Base-by-base conservation (phyloP, 2,888 invertebrate species). In the Cephalotes varians region DNA sequence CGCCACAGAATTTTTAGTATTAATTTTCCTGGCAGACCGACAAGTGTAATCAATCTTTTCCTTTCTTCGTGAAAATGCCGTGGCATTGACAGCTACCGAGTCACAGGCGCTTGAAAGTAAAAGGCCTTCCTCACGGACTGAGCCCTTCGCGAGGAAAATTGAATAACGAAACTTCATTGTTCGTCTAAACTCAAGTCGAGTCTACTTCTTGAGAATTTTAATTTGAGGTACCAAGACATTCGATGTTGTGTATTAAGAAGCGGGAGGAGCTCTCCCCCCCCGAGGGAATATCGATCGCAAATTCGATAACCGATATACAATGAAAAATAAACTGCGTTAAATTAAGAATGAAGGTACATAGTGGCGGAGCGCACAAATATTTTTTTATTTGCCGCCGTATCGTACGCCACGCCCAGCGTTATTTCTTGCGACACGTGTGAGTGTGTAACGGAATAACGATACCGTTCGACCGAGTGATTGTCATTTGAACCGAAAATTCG, bases 401-500 rank as follows among this genome's bases (percentile, higher is more conserved):
- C 60, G 18, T 7, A 10, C 7, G 6, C 12, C 3, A 65, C 18
- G 44, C 10, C 6, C 40, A 12, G 7, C 15, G 40, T 71, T 69
- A 56, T 44, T 77, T 79, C 56, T 72, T 34, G 73, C 72, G 34
- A 21, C 44, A 72, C 44, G 56, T 77, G 69, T 31, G 28, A 25
- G 56, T 31, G 56, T 77, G 69, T 31, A 40, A 25, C 31, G 40
- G 25, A 21, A 71, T n/a, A 47, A 40, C 56, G 15, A 56, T 44
- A 56, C 25, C 56, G 51, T 25, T 28, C 81, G 81, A 87, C 77
- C 58, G 82, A 85, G 84, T 80, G 79, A 87, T 89, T 85, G 88
- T 84, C 72, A 89, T 81, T 77, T 83, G 82, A 86, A 72, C 76
- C 85, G 89, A 81, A 84, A 82, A 81, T 77, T 81, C 69, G 40